Evolutionary conservation across 2,797 vertebrate genomes (phyloP), one percentile per base, ranked within the genome.

Genomic region (Emys orbicularis): DNA sequence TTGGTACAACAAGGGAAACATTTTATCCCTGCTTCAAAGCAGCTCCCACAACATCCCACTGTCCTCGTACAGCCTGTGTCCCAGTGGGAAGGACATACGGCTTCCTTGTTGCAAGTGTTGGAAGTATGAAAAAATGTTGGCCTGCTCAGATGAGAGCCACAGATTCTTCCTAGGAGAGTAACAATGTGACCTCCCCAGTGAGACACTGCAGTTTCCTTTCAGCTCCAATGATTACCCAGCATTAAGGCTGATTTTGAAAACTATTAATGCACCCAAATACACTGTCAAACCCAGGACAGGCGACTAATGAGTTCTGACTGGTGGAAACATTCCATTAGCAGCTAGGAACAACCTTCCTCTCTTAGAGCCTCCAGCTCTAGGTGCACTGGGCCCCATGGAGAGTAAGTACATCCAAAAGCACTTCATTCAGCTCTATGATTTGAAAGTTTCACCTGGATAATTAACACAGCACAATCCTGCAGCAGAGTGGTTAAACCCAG

Each of bases 241-340:
- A 83, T 83, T 79, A 90, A 90, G 57, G 83, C 84, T 47, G 54
- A 82, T 95, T 93, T 90, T 84, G 81, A 80, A 65, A 80, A 89
- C 59, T 65, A 89, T 65, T 83, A 87, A 94, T 18, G 34, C 52
- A 68, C 59, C 89, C 53, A 76, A 92, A 89, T 23, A 52, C 74
- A 19, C n/a, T 56, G 84, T 47, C 86, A 83, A 89, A 31, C 29
- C 56, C 79, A 52, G 65, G 87, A 80, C 86, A 92, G 89, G 41
- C n/a, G 72, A 54, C 44, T 87, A 84, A 88, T 65, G 59, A 83
- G 83, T 37, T 79, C 88, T 85, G 74, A 81, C 81, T 53, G 29
- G 56, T 29, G 68, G 79, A 76, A 84, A 89, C 37, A 12, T 11
- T 53, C 68, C 88, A 87, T 87, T 53, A 85, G 91, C 81, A 90